phyloP scores from a whole-genome alignment of 2,888 invertebrate genomes.

The Caenorhabditis japonica region DNA sequence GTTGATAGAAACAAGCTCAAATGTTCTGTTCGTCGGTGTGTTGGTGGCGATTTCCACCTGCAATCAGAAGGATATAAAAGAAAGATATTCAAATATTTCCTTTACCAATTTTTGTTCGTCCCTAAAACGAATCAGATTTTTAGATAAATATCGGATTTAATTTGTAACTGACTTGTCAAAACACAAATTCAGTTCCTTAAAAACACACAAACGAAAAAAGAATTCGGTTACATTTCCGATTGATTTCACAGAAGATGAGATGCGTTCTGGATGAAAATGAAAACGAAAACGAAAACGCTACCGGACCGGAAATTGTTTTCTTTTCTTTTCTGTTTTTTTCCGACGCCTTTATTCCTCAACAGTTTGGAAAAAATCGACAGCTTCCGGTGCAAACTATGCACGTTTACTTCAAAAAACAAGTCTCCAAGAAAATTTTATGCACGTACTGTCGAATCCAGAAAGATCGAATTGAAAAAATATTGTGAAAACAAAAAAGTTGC shows the following conservation, averaged over 20 bases:
- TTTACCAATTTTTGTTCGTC: no score
- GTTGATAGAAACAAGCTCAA: constrained; percentile 38
- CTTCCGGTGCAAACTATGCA: no score
- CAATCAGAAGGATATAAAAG: not conserved
- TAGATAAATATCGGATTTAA: no score
- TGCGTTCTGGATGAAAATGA: constrained; percentile 4
- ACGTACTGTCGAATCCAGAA: no score
- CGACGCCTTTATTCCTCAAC: not conserved
- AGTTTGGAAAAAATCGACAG: constrained; percentile 5
- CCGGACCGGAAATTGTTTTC: constrained; percentile 41
- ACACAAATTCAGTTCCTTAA: no score
- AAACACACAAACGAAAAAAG: no score
- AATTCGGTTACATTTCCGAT: not conserved
- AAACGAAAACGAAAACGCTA: not conserved
- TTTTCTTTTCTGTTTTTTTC: constrained; percentile 5
- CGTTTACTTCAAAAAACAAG: no score
- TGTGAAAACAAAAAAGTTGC: no score
- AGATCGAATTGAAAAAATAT: no score
- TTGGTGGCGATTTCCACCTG: constrained; percentile 17
- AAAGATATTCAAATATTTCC: not conserved
- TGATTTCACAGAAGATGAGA: constrained; percentile 5
- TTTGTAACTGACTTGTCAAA: no score
- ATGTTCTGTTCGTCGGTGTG: constrained; percentile 20
- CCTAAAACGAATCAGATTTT: no score
- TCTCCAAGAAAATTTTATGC: no score